phyloP scores from a whole-genome alignment of 2,113 vertebrate species.

The Corythornis cristatus region DNA sequence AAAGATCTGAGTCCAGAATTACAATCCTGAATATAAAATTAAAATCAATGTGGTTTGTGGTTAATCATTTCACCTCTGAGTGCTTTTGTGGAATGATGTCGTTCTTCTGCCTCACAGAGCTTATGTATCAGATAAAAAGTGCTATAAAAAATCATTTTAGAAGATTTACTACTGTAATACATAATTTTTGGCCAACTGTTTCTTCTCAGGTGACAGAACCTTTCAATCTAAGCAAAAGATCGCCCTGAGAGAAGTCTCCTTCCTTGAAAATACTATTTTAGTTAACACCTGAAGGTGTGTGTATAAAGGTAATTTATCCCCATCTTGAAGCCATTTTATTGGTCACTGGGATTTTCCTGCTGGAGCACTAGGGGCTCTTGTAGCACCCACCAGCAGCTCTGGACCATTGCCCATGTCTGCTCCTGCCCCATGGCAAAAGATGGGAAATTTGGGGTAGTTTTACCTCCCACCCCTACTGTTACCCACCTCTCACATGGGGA shows the following conservation, averaged over 20 bases:
- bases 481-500: background rate
- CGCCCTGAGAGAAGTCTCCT: background rate
- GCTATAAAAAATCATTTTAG: conserved; percentile 30
- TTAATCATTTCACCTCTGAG: conserved; percentile 5
- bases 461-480: background rate
- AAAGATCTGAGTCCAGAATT: background rate
- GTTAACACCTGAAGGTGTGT: background rate
- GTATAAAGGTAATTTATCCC: background rate
- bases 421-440: background rate
- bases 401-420: background rate
- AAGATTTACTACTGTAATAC: conserved; percentile 8
- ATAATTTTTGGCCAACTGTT: background rate
- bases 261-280: background rate
- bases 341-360: background rate
- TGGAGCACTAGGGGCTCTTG: background rate
- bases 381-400: background rate
- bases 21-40: background rate
- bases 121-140: conserved; percentile 39
- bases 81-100: background rate
- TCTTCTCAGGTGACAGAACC: background rate
- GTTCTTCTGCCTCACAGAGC: background rate
- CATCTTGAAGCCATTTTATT: background rate
- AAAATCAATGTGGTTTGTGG: background rate
- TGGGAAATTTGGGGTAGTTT: background rate
- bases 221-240: background rate